Base-by-base conservation (phyloP, 2,113 vertebrate species). In the Alosa alosa region DNA sequence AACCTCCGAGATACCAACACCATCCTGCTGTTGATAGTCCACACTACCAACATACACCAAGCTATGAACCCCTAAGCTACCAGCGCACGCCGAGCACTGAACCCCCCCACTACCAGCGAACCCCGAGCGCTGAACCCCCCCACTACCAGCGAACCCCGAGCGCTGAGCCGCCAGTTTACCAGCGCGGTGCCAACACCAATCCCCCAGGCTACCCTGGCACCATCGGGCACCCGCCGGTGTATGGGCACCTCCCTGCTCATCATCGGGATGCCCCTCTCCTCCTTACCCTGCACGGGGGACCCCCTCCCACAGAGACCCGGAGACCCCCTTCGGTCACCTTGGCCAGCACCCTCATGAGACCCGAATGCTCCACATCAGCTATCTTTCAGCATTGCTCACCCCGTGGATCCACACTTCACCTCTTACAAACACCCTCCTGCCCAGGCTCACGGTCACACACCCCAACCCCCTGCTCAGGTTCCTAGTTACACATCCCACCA, bases 211-310 rank as follows among this genome's bases (percentile, higher is more conserved):
- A 94, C 0, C 11, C 90, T 49, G 31, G 89, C 85, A 92, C 0
- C 3, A 89, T 78, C 9, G 89, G 88, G 6, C 91, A 91, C 84
- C 96, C 95, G 85, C 94, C 94, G 0, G 91, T 91, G 44, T 94
- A 91, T 5, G 93, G 94, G 86, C 81, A 75, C 87, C 85, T 44
- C 84, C 9, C 9, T 81, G n/a, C 81, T 75, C 60, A 6, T 75
- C 60, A 6, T 44, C 15, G 46, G 9, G 46, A 86, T 25, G 7
- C 81, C 49, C 78, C 81, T 49, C 87, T 4, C 50, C 50, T 2
- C 50, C 50, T 52, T n/a, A n/a, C n/a, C 50, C 50, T 52, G 50
- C n/a, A n/a, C n/a, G n/a, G n/a, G n/a, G n/a, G n/a, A n/a, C 57
- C 15, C 50, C 50, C 13, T 39, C 46, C n/a, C 44, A 49, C 36